Conservation (phyloP, 1,140 invertebrate genomes). For the Scaptomyza montana region DNA sequence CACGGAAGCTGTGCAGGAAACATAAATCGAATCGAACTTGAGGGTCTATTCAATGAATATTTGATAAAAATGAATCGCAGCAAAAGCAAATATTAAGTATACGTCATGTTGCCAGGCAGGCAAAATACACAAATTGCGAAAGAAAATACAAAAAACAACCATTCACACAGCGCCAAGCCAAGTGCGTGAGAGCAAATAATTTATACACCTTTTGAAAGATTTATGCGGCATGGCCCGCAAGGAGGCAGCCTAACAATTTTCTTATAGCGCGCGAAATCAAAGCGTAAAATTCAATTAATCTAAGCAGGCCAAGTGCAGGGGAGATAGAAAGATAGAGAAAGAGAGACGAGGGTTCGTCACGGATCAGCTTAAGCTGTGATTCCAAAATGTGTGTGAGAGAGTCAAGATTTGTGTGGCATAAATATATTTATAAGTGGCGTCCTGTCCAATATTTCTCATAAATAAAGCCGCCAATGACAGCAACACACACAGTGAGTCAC, state of each 20-base stretch:
- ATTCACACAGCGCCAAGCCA: conserved; percentile 36
- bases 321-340: neutral
- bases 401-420: conserved; percentile 40
- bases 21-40: conserved; percentile 73
- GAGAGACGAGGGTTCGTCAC: neutral
- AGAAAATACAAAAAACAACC: conserved; percentile 17
- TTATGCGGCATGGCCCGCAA: conserved; percentile 58
- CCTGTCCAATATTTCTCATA: conserved; percentile 48
- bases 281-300: conserved; percentile 81
- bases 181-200: conserved; percentile 75
- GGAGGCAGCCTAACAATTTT: conserved; percentile 38
- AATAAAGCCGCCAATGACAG: conserved; percentile 43
- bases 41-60: conserved; percentile 74
- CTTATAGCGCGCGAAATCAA: conserved; percentile 66
- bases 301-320: conserved; percentile 49
- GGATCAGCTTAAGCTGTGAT: conserved; percentile 26
- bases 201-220: conserved; percentile 80
- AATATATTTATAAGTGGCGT: conserved; percentile 51
- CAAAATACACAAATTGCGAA: conserved; percentile 38
- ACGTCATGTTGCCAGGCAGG: conserved; percentile 59
- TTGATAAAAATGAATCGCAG: conserved; percentile 65
- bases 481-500: conserved; percentile 57
- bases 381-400: conserved; percentile 5
- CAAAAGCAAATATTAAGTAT: conserved; percentile 59
- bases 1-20: conserved; percentile 63